A percentile compares a stretch with the other conserved stretches of the same genome.
These are phyloP conservation scores for Microctenopoma steveboyesi DNA, from an alignment of 2,797 vertebrate genomes.

Conservation along the genomic window DNA sequence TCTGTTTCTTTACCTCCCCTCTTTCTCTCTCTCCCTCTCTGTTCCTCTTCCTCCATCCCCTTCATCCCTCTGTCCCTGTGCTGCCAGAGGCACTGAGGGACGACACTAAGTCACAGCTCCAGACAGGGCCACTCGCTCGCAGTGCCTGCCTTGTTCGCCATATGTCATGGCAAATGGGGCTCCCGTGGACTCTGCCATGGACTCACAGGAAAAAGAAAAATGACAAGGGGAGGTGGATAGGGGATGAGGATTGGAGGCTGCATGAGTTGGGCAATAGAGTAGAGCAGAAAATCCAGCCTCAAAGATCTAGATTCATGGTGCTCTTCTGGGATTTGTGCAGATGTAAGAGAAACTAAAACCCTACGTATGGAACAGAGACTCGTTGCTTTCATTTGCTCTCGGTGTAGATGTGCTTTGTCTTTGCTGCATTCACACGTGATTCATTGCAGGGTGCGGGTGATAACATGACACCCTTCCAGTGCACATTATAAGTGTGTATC, in stretches of 20 bases:
- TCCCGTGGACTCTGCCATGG: constrained; percentile 76
- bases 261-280: constrained; percentile 37
- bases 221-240: constrained; percentile 55
- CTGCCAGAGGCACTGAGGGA: constrained; percentile 80
- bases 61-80: constrained; percentile 80
- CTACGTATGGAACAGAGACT: constrained; percentile 3
- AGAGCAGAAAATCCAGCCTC: constrained; percentile 27
- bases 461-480: constrained; percentile 66
- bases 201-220: constrained; percentile 52
- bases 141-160: constrained; percentile 73
- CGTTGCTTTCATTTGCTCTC: constrained; percentile 33
- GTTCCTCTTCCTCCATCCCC: constrained; percentile 68
- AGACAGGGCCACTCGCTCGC: constrained; percentile 82
- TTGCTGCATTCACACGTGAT: constrained; percentile 49
- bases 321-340: constrained; percentile 24
- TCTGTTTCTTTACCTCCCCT: constrained; percentile 63
- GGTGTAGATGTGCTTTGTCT: constrained; percentile 43
- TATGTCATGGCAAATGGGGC: constrained; percentile 81
- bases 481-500: constrained; percentile 60
- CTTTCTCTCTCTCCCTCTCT: constrained; percentile 64
- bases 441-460: constrained; percentile 63
- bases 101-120: constrained; percentile 82
- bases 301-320: constrained; percentile 36
- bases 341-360: constrained; percentile 30
- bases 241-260: constrained; percentile 52